Evolutionary conservation across 2,888 invertebrate species (phyloP), one percentile per base, ranked within the genome.

Genomic region (Slavum lentiscoides): DNA sequence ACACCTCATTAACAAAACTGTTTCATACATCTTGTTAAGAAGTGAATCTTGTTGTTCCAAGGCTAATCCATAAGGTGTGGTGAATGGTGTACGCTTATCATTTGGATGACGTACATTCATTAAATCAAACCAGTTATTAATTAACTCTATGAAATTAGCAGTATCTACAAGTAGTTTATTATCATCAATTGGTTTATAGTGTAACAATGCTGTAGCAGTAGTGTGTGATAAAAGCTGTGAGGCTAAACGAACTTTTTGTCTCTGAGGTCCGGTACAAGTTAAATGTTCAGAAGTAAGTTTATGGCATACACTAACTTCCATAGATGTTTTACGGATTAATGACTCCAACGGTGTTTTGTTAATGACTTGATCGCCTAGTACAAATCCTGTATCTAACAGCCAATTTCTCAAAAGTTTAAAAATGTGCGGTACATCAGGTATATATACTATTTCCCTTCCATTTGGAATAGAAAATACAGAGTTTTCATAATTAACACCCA

Each of bases 131-230:
- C 76, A 82, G 9, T 66, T 69, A 23, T 69, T 77, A 3, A 62
- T n/a, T 37, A 59, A 21, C 70, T 76, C 70, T 13, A 82, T 77
- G 21, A 82, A 68, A 43, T 76, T 55, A 37, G 70, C 49, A 11
- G 43, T 61, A 23, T 70, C 30, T 19, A 70, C 9, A 17, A 62
- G 43, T 55, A 70, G 64, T 23, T 49, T 68, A 13, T 1, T 68
- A 23, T 68, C 49, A 15, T 66, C 61, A 23, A 61, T 61, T n/a
- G n/a, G n/a, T n/a, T n/a, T n/a, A n/a, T n/a, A n/a, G n/a, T n/a
- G n/a, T n/a, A n/a, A n/a, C n/a, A 13, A 23, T 23, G 82, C 82
- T 66, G 74, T 66, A 49, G 80, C 82, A 21, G 82, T 82, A 19
- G 67, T 82, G 37, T 82, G 76, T 15, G 77, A 82, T 49, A 82